Evolutionary conservation across 2,797 vertebrate genomes (phyloP).

Genomic region (Margarornis squamiger): DNA sequence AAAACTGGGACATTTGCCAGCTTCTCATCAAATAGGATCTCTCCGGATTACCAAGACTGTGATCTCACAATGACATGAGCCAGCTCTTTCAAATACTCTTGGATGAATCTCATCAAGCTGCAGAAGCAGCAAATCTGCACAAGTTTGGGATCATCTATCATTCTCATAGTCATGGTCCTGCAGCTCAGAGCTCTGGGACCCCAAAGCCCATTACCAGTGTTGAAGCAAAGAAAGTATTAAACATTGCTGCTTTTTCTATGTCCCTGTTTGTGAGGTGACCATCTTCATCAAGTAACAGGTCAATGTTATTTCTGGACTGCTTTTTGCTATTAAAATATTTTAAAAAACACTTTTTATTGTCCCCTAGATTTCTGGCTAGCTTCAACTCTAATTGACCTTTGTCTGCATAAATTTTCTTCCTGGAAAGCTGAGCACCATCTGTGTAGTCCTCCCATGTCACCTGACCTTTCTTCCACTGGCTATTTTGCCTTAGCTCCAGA

Average conservation of each 20-base stretch:
- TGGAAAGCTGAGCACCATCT: not conserved
- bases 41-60: not conserved
- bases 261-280: not conserved
- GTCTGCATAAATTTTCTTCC: not conserved
- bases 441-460: not conserved
- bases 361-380: not conserved
- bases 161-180: not conserved
- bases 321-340: not conserved
- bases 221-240: not conserved
- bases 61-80: not conserved
- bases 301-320: not conserved
- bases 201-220: not conserved
- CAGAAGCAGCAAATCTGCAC: not conserved
- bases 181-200: not conserved
- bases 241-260: not conserved
- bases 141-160: not conserved
- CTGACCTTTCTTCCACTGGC: not conserved
- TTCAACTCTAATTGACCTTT: not conserved
- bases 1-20: not conserved
- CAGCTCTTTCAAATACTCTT: not conserved
- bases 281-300: not conserved
- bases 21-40: not conserved
- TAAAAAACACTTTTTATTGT: not conserved
- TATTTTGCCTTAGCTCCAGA: not conserved
- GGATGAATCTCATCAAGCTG: not conserved